A percentile compares a stretch with the other conserved stretches of the same genome.
Conservation (phyloP, 2,797 vertebrate species). For the Nyctalus aviator region DNA sequence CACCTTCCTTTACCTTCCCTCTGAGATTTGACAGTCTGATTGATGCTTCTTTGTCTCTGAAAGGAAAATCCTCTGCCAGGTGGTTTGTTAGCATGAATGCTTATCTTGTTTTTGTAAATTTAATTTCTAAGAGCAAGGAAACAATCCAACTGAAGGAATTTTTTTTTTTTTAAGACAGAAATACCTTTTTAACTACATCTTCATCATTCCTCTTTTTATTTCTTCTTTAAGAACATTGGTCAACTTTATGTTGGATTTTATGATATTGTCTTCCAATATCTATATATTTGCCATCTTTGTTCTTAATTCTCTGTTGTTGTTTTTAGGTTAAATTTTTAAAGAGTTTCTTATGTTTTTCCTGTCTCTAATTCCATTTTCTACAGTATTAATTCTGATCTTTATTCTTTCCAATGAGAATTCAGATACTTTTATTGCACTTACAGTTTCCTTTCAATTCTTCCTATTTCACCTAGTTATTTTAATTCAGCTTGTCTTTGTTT, state of each 20-base stretch:
- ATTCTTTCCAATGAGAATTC: conserved; percentile 20
- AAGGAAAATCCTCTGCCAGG: background rate
- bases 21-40: too few relatives aligned
- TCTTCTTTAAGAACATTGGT: background rate
- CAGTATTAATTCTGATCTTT: conserved; percentile 36
- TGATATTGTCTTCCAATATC: background rate
- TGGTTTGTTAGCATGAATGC: conserved; percentile 6
- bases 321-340: background rate
- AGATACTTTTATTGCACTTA: background rate
- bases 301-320: background rate
- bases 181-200: background rate
- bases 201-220: background rate
- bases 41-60: too few relatives aligned
- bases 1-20: too few relatives aligned
- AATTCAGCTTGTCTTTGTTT: background rate
- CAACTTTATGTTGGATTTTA: background rate
- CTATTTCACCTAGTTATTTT: background rate
- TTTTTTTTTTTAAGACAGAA: background rate
- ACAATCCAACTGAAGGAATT: background rate
- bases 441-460: background rate
- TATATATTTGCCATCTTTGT: background rate
- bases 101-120: background rate
- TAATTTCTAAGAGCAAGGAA: background rate
- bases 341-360: background rate
- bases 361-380: background rate